A percentile compares a stretch with the other conserved stretches of the same genome.
These are phyloP conservation scores for Coregonus ussuriensis DNA, from an alignment of 2,797 vertebrate genomes.

Conservation along the genomic window DNA sequence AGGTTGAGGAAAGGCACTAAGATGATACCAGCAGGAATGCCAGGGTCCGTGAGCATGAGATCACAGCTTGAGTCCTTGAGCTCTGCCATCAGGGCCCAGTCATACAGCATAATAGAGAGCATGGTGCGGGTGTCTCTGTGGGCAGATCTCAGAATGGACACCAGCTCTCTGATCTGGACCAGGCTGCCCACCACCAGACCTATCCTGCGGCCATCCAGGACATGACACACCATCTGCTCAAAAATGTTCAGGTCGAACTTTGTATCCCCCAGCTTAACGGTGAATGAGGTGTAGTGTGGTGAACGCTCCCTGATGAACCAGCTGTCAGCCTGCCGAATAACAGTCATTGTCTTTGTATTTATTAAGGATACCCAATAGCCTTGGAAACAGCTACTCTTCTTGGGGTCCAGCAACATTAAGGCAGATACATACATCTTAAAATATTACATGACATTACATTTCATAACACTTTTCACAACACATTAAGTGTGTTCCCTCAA, in stretches of 20 bases:
- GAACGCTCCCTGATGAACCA: conserved; percentile 63
- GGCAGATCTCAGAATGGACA: not conserved
- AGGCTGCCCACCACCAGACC: conserved; percentile 1
- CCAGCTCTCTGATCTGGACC: conserved; percentile 8
- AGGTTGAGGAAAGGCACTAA: conserved; percentile 20
- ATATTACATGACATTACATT: too few relatives aligned
- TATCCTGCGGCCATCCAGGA: conserved; percentile 11
- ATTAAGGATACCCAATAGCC: too few relatives aligned
- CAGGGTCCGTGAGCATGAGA: too few relatives aligned
- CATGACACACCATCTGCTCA: not conserved
- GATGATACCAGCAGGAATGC: too few relatives aligned
- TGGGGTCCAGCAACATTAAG: conserved; percentile 38
- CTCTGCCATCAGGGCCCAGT: conserved; percentile 52
- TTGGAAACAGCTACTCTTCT: too few relatives aligned
- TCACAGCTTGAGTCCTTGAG: conserved; percentile 22
- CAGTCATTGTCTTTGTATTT: conserved; percentile 49
- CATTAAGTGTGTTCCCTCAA: too few relatives aligned
- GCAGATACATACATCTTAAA: too few relatives aligned
- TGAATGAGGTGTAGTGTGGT: conserved; percentile 29
- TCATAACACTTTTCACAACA: too few relatives aligned
- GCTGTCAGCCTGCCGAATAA: conserved; percentile 59
- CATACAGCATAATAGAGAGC: conserved; percentile 50
- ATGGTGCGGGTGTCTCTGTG: not conserved
- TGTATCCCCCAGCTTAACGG: not conserved
- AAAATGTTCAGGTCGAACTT: not conserved